phyloP scores from a whole-genome alignment of 2,888 invertebrate species.

The Pseudococcus jackbeardsleyi region DNA sequence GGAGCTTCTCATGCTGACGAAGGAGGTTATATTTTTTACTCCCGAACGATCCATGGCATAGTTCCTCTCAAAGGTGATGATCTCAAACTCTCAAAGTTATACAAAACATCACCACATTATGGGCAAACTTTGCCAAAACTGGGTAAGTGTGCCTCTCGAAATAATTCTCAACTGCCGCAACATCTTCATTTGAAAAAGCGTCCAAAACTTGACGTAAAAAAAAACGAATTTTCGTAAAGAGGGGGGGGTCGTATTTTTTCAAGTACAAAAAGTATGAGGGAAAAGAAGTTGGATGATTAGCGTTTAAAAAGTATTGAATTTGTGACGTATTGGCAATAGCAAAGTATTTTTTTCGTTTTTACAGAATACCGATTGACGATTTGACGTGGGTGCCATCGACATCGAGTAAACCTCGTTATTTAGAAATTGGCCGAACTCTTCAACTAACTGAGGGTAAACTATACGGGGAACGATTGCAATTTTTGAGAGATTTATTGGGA shows the following conservation, averaged over 20 bases:
- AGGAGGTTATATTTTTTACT: constrained; percentile 64
- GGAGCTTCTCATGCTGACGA: constrained; percentile 66
- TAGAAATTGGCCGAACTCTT: constrained; percentile 27
- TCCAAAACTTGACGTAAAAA: neutral
- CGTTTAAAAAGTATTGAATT: no score
- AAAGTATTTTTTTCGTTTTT: constrained; percentile 2
- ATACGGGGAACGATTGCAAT: constrained; percentile 13
- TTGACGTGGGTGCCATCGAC: constrained; percentile 40
- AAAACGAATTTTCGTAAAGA: no score
- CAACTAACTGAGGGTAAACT: constrained; percentile 19
- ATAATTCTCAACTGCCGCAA: no score
- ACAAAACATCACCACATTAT: constrained; percentile 76
- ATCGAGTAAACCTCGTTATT: constrained; percentile 39
- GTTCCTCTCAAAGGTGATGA: constrained; percentile 72
- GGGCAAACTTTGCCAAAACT: constrained; percentile 80
- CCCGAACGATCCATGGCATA: constrained; percentile 43
- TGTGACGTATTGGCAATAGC: neutral
- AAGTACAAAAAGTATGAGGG: no score
- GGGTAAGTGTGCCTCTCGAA: neutral
- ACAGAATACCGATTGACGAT: neutral
- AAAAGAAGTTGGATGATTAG: no score
- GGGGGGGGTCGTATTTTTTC: no score
- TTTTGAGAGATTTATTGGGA: constrained; percentile 28
- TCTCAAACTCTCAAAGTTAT: constrained; percentile 74
- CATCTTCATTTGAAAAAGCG: neutral